phyloP scores from a whole-genome alignment of 92 coral and sea anemone species.

The Bergia puertoricense region DNA sequence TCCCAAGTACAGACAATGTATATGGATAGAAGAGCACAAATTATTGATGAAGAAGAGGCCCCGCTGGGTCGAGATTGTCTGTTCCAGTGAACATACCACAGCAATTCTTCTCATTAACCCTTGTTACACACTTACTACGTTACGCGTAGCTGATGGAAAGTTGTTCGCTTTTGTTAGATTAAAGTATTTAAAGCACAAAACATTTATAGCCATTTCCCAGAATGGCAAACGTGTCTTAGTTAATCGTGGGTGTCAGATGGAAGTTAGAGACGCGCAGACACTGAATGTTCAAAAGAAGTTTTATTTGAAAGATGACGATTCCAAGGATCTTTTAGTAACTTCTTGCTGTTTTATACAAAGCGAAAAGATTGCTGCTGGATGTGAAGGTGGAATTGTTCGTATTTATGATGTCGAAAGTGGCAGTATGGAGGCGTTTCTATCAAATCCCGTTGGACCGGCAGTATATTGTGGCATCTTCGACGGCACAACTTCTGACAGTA shows the following conservation, averaged over 20 bases:
- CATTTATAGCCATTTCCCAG: not conserved
- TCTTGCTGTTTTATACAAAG: not conserved
- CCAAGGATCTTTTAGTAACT: not conserved
- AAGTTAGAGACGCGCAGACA: not conserved
- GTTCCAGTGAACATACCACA: not conserved
- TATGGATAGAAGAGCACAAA: not conserved
- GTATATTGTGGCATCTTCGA: not conserved
- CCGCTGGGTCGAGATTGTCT: not conserved
- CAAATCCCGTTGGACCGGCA: not conserved
- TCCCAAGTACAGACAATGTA: not conserved
- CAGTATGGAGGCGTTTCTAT: not conserved
- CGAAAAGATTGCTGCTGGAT: not conserved
- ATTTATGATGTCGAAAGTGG: not conserved
- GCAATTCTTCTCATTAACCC: not conserved
- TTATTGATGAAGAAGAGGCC: not conserved
- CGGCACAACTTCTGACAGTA: not conserved
- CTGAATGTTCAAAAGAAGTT: not conserved
- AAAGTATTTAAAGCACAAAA: not conserved
- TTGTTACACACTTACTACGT: not conserved
- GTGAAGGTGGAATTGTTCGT: not conserved
- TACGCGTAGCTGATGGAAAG: not conserved
- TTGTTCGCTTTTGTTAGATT: not conserved
- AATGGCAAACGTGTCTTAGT: not conserved
- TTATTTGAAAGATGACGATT: not conserved
- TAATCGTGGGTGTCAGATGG: not conserved